Evolutionary conservation across 1,140 invertebrate species (phyloP).

Genomic region (Heterodera schachtii): DNA sequence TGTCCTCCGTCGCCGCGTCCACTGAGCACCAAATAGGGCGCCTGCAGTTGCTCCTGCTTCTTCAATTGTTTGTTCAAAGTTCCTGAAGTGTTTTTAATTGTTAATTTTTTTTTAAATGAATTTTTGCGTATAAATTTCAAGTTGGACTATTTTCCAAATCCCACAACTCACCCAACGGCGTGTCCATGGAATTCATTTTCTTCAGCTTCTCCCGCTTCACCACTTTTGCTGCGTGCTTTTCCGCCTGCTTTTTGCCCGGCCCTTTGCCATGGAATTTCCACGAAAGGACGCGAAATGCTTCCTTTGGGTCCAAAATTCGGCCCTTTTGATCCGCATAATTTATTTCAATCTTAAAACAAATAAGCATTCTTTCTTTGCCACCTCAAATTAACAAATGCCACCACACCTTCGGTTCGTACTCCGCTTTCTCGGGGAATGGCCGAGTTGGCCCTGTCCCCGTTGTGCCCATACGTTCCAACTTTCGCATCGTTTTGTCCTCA

Average conservation of each 20-base stretch:
- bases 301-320: slow-evolving; percentile 84
- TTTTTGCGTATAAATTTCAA: background rate
- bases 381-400: background rate
- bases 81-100: slow-evolving; percentile 59
- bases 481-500: slow-evolving; percentile 74
- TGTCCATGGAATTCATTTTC: slow-evolving; percentile 97
- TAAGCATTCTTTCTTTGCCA: background rate
- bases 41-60: slow-evolving; percentile 93
- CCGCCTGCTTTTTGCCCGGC: slow-evolving; percentile 95
- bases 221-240: slow-evolving; percentile 91
- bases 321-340: slow-evolving; percentile 97
- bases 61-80: slow-evolving; percentile 90
- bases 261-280: slow-evolving; percentile 92
- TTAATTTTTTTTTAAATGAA: background rate
- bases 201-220: slow-evolving; percentile 95
- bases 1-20: slow-evolving; percentile 68
- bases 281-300: slow-evolving; percentile 78
- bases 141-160: background rate
- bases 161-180: slow-evolving; percentile 75
- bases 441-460: slow-evolving; percentile 79
- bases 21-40: slow-evolving; percentile 89
- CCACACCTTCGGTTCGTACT: slow-evolving; percentile 82
- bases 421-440: slow-evolving; percentile 90
- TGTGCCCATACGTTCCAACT: slow-evolving; percentile 72
- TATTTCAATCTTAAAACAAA: slow-evolving; percentile 75